A percentile compares a stretch with the other conserved stretches of the same genome.
Evolutionary conservation across 2,113 vertebrate genomes (phyloP).

Genomic region (Chinchilla lanigera): DNA sequence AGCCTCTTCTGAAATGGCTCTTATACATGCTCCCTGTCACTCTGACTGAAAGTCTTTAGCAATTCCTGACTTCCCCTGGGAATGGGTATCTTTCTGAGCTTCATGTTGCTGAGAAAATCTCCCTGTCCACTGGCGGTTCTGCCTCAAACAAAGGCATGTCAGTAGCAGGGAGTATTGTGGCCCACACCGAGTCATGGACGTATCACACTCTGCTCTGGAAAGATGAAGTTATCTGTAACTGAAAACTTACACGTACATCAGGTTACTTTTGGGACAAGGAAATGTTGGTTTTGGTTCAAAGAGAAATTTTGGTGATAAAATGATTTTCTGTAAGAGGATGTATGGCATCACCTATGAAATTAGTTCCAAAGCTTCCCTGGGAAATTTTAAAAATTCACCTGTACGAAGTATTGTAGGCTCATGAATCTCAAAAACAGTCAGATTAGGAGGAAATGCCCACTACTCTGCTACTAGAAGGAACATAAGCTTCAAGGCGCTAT

Average conservation of each 20-base stretch:
- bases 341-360: not conserved
- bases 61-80: conserved; percentile 22
- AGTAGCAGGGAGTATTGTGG: not conserved
- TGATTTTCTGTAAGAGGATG: not conserved
- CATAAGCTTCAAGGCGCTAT: not conserved
- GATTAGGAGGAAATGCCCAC: not conserved
- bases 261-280: not conserved
- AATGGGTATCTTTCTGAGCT: not conserved
- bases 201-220: not conserved
- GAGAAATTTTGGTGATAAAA: not conserved
- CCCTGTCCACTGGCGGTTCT: not conserved
- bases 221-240: not conserved
- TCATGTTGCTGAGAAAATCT: not conserved
- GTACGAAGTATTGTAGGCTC: not conserved
- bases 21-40: not conserved
- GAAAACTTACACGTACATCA: not conserved
- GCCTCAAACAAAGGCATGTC: not conserved
- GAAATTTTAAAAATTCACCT: not conserved
- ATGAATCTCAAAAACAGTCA: not conserved
- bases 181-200: no score
- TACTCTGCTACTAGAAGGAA: not conserved
- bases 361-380: not conserved
- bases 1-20: not conserved
- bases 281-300: conserved; percentile 10
- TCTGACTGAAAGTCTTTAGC: not conserved